Evolutionary conservation across 2,797 vertebrate genomes (phyloP).

Genomic region (Eremophila alpestris): DNA sequence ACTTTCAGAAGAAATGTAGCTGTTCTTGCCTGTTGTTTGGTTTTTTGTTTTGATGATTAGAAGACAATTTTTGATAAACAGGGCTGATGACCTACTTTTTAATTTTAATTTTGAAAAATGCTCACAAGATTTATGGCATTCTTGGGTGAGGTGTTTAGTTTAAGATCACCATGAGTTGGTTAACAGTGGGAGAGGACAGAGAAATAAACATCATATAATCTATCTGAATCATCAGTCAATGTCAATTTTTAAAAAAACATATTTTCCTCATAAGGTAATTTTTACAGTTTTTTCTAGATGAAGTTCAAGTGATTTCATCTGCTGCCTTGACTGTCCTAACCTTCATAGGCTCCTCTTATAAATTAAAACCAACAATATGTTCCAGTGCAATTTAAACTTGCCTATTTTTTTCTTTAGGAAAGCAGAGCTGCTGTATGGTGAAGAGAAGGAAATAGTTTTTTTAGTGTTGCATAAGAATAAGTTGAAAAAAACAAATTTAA

Average conservation of each 20-base stretch:
- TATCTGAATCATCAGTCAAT: background rate
- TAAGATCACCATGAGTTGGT: background rate
- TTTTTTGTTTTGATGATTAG: background rate
- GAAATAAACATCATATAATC: background rate
- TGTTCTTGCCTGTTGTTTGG: background rate
- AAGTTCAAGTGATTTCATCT: background rate
- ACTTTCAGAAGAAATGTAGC: background rate
- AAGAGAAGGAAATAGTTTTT: background rate
- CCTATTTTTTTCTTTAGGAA: background rate
- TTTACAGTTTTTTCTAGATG: background rate
- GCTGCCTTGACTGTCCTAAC: background rate
- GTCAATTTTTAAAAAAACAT: background rate
- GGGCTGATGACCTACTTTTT: background rate
- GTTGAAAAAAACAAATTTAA: background rate
- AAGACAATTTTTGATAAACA: background rate
- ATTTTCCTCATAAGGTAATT: background rate
- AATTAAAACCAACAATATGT: background rate
- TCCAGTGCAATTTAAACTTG: background rate
- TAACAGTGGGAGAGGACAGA: background rate
- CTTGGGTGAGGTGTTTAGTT: background rate
- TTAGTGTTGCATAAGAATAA: background rate
- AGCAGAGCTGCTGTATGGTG: background rate
- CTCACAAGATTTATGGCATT: accelerated
- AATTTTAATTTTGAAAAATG: background rate
- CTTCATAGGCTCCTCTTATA: background rate